Evolutionary conservation across 2,888 invertebrate species (phyloP).

Genomic region (Gisinianus flammeolus): DNA sequence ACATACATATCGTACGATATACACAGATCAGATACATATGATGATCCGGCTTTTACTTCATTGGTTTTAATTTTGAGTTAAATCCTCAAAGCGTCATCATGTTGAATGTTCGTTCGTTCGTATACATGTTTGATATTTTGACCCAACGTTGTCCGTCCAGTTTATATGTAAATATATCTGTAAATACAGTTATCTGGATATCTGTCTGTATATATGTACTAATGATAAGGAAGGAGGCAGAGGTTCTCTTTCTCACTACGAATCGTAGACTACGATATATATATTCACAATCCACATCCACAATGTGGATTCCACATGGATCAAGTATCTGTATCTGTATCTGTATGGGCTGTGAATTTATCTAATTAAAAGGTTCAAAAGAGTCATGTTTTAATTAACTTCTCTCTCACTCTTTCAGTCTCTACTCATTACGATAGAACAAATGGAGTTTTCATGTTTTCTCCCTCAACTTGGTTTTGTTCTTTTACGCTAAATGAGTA

Average conservation of each 20-base stretch:
- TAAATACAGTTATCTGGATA: neutral
- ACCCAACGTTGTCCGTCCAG: too few relatives aligned
- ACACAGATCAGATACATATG: too few relatives aligned
- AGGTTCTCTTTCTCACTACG: neutral
- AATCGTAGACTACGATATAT: too few relatives aligned
- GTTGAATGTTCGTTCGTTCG: too few relatives aligned
- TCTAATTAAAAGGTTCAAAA: conserved; percentile 24
- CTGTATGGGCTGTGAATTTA: neutral
- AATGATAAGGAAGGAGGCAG: neutral
- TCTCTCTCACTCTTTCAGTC: neutral
- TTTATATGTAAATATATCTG: neutral
- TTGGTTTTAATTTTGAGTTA: too few relatives aligned
- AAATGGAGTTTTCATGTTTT: conserved; percentile 11
- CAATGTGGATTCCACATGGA: neutral
- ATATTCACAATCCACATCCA: neutral
- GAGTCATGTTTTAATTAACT: conserved; percentile 22
- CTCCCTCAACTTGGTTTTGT: neutral
- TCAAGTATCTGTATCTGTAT: neutral
- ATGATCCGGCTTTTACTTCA: too few relatives aligned
- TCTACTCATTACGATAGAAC: neutral
- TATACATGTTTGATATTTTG: too few relatives aligned
- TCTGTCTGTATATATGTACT: neutral
- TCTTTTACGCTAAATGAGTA: neutral
- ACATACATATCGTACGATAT: too few relatives aligned
- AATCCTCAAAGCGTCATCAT: too few relatives aligned